phyloP scores from a whole-genome alignment of 2,113 vertebrate genomes.

The Pyrgilauda ruficollis region DNA sequence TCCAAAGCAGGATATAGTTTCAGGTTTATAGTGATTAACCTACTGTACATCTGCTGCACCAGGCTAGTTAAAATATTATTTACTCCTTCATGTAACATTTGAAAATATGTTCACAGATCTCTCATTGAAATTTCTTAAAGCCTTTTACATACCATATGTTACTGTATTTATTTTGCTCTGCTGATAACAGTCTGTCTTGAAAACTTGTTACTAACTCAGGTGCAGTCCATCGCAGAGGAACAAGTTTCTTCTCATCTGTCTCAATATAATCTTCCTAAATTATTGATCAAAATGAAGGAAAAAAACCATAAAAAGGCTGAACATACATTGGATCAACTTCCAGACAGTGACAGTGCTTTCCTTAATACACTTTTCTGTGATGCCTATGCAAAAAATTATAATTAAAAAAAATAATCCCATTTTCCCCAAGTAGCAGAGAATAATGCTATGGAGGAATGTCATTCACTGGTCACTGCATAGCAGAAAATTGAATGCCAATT shows the following conservation, averaged over 20 bases:
- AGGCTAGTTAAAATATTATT: not conserved
- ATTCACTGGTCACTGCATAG: not conserved
- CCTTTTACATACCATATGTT: conserved; percentile 90
- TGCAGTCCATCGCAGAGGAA: conserved; percentile 93
- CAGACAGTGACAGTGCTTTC: not conserved
- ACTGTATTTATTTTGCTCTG: conserved; percentile 90
- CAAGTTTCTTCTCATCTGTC: conserved; percentile 86
- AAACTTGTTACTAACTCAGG: conserved; percentile 93
- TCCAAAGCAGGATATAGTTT: not conserved
- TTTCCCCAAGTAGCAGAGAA: not conserved
- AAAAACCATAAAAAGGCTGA: not conserved
- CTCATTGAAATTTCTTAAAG: not conserved
- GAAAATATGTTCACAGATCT: not conserved
- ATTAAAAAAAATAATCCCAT: not conserved
- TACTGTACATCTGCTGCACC: not conserved
- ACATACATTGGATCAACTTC: not conserved
- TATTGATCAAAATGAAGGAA: not conserved
- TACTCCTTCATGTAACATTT: not conserved
- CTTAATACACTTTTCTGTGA: not conserved
- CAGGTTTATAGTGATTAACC: not conserved
- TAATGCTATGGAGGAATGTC: not conserved
- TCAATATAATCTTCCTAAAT: conserved; percentile 95
- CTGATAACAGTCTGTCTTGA: conserved; percentile 87
- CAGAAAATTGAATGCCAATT: not conserved
- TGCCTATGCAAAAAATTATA: not conserved